Evolutionary conservation across 2,888 invertebrate genomes (phyloP), one percentile per base, ranked within the genome.

Genomic region (Stratiomys singularior): DNA sequence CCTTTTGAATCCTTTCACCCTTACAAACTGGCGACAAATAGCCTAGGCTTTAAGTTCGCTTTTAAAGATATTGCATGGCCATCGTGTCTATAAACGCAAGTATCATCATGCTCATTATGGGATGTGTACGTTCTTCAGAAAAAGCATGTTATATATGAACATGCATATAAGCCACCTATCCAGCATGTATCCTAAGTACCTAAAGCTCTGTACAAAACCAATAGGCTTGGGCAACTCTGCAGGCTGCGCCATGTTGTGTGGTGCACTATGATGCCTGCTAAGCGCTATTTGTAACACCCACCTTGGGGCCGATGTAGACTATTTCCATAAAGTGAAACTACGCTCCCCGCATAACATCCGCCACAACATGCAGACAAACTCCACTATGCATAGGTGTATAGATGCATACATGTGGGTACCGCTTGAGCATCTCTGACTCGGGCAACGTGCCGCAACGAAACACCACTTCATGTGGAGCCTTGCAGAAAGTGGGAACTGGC

Each of bases 181-280:
- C 9, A 37, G 9, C 3, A 37, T 9, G 37, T n/a, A 9, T 37
- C 3, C 37, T 37, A 37, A 37, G 9, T 9, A 37, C 9, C 37
- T 37, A 37, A 37, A 79, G 74, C 77, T 78, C 46, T 23, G 63
- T 37, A 77, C 78, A 77, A 78, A 78, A 79, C 79, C 79, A 77
- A 78, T 74, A 52, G 69, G 77, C 76, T 78, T 77, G 77, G 60
- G 44, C n/a, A 1, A 60, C 21, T 23, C 69, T 15, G 69, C 60
- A 58, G 74, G 15, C 74, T 74, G 25, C 37, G 69, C 23, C 1
- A 69, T 47, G 74, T 58, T 60, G 74, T 74, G 44, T 74, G 56
- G 30, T 72, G 74, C 60, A 74, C 37, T 37, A 11, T 72, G 69
- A 66, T 25, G 47, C 47, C 46, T 46, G 46, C 69, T 21, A 15